phyloP scores from a whole-genome alignment of 2,888 invertebrate species.

The Octodonta nipae region DNA sequence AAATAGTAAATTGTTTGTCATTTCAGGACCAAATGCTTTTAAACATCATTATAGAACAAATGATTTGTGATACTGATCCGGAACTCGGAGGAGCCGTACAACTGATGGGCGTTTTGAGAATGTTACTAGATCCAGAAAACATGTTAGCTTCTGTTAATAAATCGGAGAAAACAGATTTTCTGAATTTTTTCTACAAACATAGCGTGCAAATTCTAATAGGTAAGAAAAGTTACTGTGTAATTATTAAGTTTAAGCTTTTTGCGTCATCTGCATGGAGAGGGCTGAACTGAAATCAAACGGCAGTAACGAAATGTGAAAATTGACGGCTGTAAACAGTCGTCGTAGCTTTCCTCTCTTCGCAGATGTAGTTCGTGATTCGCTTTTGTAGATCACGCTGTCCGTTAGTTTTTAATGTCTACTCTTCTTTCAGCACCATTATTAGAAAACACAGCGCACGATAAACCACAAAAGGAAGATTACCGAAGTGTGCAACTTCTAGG shows the following conservation, averaged over 20 bases:
- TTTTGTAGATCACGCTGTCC: background rate
- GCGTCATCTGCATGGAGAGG: too few relatives aligned
- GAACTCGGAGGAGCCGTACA: slow-evolving; percentile 96
- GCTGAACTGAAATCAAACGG: too few relatives aligned
- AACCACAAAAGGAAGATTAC: slow-evolving; percentile 86
- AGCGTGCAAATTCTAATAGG: slow-evolving; percentile 92
- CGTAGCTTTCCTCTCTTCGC: too few relatives aligned
- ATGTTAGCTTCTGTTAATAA: slow-evolving; percentile 89
- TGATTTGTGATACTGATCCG: slow-evolving; percentile 91
- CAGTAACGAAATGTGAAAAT: too few relatives aligned
- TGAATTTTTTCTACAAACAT: slow-evolving; percentile 96
- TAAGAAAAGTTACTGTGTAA: too few relatives aligned
- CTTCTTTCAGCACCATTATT: slow-evolving; percentile 65
- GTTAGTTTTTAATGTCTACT: background rate
- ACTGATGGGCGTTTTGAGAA: slow-evolving; percentile 84
- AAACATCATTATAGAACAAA: slow-evolving; percentile 96
- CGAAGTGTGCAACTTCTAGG: slow-evolving; percentile 91
- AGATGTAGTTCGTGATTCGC: too few relatives aligned
- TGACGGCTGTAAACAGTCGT: too few relatives aligned
- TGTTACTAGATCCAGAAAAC: slow-evolving; percentile 92
- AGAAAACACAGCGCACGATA: slow-evolving; percentile 81
- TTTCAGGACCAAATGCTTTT: slow-evolving; percentile 82
- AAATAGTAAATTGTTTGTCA: slow-evolving; percentile 7
- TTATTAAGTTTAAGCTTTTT: too few relatives aligned
- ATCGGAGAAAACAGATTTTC: slow-evolving; percentile 94